phyloP scores from a whole-genome alignment of 2,113 vertebrate species.

The Hemibagrus wyckioides region DNA sequence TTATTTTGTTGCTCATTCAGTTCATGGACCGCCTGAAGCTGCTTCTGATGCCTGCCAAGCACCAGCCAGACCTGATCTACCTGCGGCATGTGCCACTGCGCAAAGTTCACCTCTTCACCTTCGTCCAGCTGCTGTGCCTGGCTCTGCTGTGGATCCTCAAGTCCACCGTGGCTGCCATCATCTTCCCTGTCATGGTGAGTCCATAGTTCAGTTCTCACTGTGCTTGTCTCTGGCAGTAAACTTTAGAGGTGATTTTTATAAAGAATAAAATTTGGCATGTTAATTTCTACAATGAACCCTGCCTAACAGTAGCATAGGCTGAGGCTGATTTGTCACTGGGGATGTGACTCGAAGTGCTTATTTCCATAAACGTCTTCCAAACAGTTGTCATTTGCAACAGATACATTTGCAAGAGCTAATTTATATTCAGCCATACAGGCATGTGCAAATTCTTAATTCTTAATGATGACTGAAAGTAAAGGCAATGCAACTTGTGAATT shows the following conservation, averaged over 20 bases:
- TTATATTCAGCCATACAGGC: neutral
- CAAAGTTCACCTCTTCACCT: constrained; percentile 96
- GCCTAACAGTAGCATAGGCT: neutral
- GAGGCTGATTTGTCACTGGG: neutral
- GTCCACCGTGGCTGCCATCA: constrained; percentile 96
- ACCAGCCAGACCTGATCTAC: constrained; percentile 97
- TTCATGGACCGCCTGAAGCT: constrained; percentile 98
- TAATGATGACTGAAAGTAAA: neutral
- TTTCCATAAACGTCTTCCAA: neutral
- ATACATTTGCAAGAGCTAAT: neutral
- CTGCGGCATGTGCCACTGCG: constrained; percentile 93
- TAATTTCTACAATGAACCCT: neutral
- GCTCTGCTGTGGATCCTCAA: constrained; percentile 97
- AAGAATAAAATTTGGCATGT: neutral
- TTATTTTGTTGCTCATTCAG: constrained; percentile 63
- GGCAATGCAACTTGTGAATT: neutral
- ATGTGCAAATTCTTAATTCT: neutral
- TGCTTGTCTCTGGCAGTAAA: neutral
- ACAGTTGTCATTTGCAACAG: neutral
- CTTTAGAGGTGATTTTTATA: neutral
- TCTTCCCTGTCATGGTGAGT: constrained; percentile 97
- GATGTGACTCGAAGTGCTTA: neutral
- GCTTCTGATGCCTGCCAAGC: constrained; percentile 96
- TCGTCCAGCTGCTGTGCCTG: constrained; percentile 90
- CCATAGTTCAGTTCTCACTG: neutral